phyloP scores from a whole-genome alignment of 2,113 vertebrate species.

The Helogale parvula region DNA sequence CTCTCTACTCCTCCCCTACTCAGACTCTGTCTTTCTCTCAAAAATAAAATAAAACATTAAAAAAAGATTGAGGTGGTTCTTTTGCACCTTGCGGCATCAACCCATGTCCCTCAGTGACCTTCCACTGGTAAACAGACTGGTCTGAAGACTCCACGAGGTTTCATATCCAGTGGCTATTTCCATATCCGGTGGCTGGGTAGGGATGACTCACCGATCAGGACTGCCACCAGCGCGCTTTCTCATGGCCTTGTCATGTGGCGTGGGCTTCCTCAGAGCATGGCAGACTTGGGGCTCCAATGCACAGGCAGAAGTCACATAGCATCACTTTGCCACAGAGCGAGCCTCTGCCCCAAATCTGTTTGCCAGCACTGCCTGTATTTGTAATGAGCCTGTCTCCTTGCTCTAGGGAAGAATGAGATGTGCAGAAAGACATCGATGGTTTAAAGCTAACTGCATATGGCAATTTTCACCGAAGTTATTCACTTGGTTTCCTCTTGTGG shows the following conservation, averaged over 20 bases:
- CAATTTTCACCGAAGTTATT: slow-evolving; percentile 35
- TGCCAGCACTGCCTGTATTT: background rate
- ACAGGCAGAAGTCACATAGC: background rate
- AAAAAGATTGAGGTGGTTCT: background rate
- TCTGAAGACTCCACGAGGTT: background rate
- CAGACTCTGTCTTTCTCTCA: too few species aligned
- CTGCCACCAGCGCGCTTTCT: too few species aligned
- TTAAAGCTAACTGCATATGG: slow-evolving; percentile 14
- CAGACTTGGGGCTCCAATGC: too few species aligned
- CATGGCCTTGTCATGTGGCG: background rate
- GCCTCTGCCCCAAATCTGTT: background rate
- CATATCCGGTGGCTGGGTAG: background rate
- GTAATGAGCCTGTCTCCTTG: background rate
- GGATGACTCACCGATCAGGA: background rate
- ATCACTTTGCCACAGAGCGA: background rate
- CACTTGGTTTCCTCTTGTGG: background rate
- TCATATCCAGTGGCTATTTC: background rate
- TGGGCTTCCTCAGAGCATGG: background rate
- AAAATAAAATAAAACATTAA: too few species aligned
- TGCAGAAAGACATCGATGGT: background rate
- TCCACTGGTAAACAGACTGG: background rate
- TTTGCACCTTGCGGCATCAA: background rate
- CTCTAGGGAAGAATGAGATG: background rate
- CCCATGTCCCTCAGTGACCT: background rate
- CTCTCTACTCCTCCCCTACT: too few species aligned